phyloP scores from a whole-genome alignment of 2,888 invertebrate genomes.

The Oscheius myriophilus region DNA sequence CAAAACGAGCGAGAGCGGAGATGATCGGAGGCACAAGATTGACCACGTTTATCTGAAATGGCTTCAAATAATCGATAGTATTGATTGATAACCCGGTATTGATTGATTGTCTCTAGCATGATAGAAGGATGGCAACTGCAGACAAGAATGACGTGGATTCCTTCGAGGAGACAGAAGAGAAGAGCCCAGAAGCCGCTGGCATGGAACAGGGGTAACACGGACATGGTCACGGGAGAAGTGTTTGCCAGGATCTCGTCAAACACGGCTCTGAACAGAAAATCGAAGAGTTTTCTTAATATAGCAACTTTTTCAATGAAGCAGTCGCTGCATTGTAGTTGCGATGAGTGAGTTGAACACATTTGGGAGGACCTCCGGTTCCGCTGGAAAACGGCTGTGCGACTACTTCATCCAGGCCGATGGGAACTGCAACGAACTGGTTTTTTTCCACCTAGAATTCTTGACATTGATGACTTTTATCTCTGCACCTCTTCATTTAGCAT shows the following conservation, averaged over 20 bases:
- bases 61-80: not conserved
- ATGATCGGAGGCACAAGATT: slow-evolving; percentile 60
- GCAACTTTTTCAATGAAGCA: slow-evolving; percentile 52
- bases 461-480: no score
- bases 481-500: no score
- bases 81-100: slow-evolving; percentile 49
- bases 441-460: no score
- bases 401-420: slow-evolving; percentile 35
- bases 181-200: slow-evolving; percentile 67
- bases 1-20: slow-evolving; percentile 15
- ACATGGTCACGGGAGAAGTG: slow-evolving; percentile 48
- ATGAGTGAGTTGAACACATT: slow-evolving; percentile 64
- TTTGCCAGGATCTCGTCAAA: slow-evolving; percentile 40
- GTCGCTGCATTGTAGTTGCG: slow-evolving; percentile 63
- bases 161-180: slow-evolving; percentile 59
- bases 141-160: slow-evolving; percentile 62
- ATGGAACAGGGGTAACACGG: slow-evolving; percentile 65
- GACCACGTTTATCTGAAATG: slow-evolving; percentile 55
- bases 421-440: slow-evolving; percentile 12
- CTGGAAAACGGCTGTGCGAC: slow-evolving; percentile 58
- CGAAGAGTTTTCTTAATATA: not conserved
- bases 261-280: slow-evolving; percentile 40
- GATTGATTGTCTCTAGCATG: slow-evolving; percentile 58
- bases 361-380: slow-evolving; percentile 63
- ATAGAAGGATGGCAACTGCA: slow-evolving; percentile 55